phyloP scores from a whole-genome alignment of 2,113 vertebrate genomes.

The Butorides virescens region DNA sequence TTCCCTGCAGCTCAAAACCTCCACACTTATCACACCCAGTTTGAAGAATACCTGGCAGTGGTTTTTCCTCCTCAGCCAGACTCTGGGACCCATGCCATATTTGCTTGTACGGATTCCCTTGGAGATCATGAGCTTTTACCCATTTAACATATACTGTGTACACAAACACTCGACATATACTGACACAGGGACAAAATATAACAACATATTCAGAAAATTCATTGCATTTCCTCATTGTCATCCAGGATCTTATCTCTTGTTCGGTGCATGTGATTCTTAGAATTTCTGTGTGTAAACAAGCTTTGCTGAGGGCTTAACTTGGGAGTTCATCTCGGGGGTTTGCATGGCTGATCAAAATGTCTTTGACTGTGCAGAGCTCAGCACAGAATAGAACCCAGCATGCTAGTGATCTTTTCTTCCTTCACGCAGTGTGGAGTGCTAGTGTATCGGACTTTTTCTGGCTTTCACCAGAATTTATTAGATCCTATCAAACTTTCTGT shows the following conservation, averaged over 20 bases:
- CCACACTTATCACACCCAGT: neutral
- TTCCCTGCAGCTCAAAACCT: neutral
- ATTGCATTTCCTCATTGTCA: neutral
- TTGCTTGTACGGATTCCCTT: neutral
- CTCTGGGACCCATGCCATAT: fast-evolving
- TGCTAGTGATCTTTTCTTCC: neutral
- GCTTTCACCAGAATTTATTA: slow-evolving; percentile 1
- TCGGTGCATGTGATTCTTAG: neutral
- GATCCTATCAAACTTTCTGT: neutral
- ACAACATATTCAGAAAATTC: neutral
- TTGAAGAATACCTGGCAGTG: neutral
- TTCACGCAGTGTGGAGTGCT: neutral
- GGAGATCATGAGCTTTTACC: neutral
- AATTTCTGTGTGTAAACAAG: neutral
- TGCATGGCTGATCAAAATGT: slow-evolving; percentile 1
- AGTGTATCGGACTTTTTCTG: neutral
- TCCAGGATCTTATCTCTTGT: neutral
- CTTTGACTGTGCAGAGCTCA: neutral
- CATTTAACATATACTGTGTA: neutral
- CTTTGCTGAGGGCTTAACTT: neutral
- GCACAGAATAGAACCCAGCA: neutral
- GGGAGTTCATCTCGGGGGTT: neutral
- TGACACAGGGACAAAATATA: neutral
- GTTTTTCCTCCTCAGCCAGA: neutral
- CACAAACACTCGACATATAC: neutral